A percentile compares a stretch with the other conserved stretches of the same genome.
Evolutionary conservation across 2,888 invertebrate genomes (phyloP).

Genomic region (Ichneumoninae sp.): DNA sequence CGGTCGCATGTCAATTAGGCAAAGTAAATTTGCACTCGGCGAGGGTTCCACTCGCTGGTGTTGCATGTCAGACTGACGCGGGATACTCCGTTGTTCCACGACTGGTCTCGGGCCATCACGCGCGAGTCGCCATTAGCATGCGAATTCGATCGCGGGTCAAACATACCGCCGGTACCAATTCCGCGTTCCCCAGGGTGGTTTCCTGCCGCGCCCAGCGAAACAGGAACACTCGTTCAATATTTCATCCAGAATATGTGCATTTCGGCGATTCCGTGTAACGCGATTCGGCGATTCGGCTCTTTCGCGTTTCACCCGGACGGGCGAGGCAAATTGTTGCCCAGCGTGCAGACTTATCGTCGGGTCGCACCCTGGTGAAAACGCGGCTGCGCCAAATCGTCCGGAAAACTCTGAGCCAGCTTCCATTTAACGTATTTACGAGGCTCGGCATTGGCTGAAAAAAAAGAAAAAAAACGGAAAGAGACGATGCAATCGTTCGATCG

Average conservation of each 20-base stretch:
- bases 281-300: no score
- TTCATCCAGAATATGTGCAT: not conserved
- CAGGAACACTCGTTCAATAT: not conserved
- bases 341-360: not conserved
- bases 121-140: slow-evolving; percentile 14
- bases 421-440: not conserved
- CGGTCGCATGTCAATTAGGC: slow-evolving; percentile 50
- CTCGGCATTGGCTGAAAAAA: not conserved
- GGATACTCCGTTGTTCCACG: not conserved
- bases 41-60: not conserved
- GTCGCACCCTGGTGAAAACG: not conserved
- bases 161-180: not conserved
- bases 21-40: slow-evolving; percentile 42
- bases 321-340: not conserved
- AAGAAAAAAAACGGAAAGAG: not conserved
- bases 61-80: slow-evolving; percentile 13
- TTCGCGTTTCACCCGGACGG: not conserved
- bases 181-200: not conserved
- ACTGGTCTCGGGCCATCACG: not conserved
- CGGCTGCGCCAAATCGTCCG: not conserved
- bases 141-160: slow-evolving; percentile 41
- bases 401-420: not conserved
- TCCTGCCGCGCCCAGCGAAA: not conserved
- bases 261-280: not conserved
- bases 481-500: slow-evolving; percentile 25